Base-by-base conservation (phyloP, 2,888 invertebrate species). In the Salticus scenicus region DNA sequence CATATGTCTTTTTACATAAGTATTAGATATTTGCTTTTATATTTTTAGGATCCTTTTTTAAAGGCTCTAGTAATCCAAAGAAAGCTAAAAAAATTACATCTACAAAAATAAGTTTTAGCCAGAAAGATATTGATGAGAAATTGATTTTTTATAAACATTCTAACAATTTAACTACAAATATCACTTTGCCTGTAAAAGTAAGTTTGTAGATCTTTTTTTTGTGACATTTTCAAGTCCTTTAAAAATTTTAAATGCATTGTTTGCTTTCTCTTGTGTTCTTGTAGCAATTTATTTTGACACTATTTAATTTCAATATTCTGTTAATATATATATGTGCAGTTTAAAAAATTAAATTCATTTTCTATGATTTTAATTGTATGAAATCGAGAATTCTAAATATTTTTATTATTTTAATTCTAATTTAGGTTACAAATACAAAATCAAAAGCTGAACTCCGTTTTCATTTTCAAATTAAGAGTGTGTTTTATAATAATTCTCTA, bases 61-160 rank as follows among this genome's bases (percentile, higher is more conserved):
- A 73, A 70, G 42, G 27, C 31, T 37, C 12, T 1, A 12, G n/a
- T 51, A 30, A 69, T 81, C 42, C 17, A 2, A 27, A 33, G n/a
- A 17, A 41, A 8, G 2, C 10, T n/a, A 27, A 57, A 71, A 76
- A 47, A 82, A 41, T 71, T 1, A 70, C 17, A 8, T 57, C 24
- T 24, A 41, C 67, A 28, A 27, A 28, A 63, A 70, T 67, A 7
- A 24, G 1, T 17, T 85, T 85, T 74, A 69, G 74, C 41, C 84
- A 85, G 79, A 63, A 78, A 17, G 78, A 85, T 64, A 85, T 85
- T 33, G 27, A 85, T 20, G 31, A 63, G 2, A 37, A 30, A 20
- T 37, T 33, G n/a, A 70, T 85, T 28, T 74, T 17, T 33, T 70
- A 74, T 33, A 41, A 70, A 17, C 64, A 78, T 47, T 14, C 37